Base-by-base conservation (phyloP, 2,888 invertebrate genomes). In the Cryptocheilus praepositus region DNA sequence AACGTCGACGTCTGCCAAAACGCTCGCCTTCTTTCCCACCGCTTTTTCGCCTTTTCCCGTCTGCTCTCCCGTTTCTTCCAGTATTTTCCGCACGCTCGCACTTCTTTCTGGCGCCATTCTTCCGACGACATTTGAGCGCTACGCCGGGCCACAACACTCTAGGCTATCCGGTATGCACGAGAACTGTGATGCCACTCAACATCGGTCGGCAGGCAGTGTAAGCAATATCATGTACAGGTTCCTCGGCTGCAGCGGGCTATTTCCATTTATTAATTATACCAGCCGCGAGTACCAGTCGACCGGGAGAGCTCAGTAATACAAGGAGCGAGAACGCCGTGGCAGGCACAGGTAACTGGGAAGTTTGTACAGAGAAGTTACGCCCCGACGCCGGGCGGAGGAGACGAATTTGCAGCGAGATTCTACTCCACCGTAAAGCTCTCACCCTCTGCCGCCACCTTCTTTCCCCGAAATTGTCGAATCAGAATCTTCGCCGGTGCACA, bases 211-310 rank as follows among this genome's bases (percentile, higher is more conserved):
- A 25, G 46, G 19, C 65, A 65, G 16, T 62, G 62, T 45, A 60
- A 69, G 45, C 54, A 63, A 62, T 60, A 63, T 63, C 59, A 43
- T 21, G 43, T 46, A 57, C 52, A 54, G 28, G 52, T 53, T 54
- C n/a, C 53, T 22, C 19, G 13, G 15, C 15, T n/a, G 18, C 8
- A 13, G 3, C 11, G 18, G 25, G 63, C 45, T 49, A 58, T 64
- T 67, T 59, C 59, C 66, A 70, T 70, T 72, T 72, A 67, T 70
- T 70, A 70, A 70, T 72, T 64, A 67, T 61, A 62, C 15, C 22
- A 51, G 21, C 13, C 16, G 52, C 19, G 53, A 49, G 51, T 45
- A 58, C 54, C 28, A 64, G 45, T 43, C 21, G 43, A 54, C 36
- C 53, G 53, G 44, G 28, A 22, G 56, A 56, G 43, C 43, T 36